These are phyloP conservation scores for Phylloscopus trochilus DNA, from an alignment of 2,113 vertebrate species.

Conservation along the genomic window DNA sequence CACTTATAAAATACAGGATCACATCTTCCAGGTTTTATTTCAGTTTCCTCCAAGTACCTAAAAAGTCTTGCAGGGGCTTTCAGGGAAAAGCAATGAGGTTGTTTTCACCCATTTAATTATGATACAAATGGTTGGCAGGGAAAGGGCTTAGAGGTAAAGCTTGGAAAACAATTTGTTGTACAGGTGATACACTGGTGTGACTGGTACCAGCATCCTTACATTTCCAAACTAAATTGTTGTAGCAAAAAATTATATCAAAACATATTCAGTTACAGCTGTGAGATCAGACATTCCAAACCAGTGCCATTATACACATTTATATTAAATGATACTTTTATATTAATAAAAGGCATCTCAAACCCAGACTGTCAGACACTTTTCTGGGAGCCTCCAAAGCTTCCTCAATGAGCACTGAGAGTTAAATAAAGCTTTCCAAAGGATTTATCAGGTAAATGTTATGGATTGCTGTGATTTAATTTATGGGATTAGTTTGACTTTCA, in stretches of 20 bases:
- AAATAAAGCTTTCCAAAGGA: constrained; percentile 75
- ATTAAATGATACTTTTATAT: not conserved
- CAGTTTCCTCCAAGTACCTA: not conserved
- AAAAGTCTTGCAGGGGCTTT: not conserved
- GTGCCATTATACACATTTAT: too few species aligned
- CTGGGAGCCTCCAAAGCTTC: not conserved
- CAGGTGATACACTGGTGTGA: not conserved
- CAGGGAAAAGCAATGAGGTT: not conserved
- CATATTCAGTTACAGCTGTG: not conserved
- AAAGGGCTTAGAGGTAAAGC: not conserved
- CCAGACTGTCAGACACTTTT: not conserved
- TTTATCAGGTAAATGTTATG: constrained; percentile 81
- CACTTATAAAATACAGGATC: not conserved
- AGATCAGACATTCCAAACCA: not conserved
- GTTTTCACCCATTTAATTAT: not conserved
- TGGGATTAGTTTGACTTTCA: constrained; percentile 84
- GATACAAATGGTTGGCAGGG: not conserved
- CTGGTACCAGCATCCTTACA: not conserved
- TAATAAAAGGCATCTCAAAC: not conserved
- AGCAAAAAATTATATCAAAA: not conserved
- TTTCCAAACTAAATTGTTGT: not conserved
- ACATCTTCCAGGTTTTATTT: not conserved
- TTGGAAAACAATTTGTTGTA: not conserved
- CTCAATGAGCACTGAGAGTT: constrained; percentile 60
- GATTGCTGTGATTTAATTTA: constrained; percentile 82